phyloP scores from a whole-genome alignment of 2,888 invertebrate species.

The Pseudococcus viburni region DNA sequence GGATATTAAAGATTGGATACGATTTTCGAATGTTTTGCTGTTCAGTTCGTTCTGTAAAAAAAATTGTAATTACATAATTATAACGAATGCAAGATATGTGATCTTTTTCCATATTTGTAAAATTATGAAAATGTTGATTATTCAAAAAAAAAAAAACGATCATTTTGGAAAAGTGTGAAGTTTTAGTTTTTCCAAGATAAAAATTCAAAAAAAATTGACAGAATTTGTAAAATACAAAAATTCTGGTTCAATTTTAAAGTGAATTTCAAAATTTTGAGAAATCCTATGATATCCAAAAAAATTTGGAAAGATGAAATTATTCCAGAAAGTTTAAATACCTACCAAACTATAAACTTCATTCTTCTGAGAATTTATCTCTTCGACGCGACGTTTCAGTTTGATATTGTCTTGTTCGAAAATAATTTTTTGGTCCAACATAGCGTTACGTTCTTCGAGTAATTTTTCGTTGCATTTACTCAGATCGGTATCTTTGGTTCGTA shows the following conservation, averaged over 20 bases:
- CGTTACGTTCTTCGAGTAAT: slow-evolving; percentile 27
- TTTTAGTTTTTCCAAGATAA: background rate
- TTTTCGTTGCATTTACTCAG: background rate
- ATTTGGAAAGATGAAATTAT: too few relatives aligned
- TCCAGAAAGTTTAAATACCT: background rate
- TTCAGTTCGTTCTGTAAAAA: slow-evolving; percentile 49
- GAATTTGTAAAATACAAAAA: too few relatives aligned
- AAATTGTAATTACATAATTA: background rate
- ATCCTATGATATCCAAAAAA: too few relatives aligned
- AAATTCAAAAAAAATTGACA: background rate
- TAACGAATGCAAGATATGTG: background rate
- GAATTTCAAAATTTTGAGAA: too few relatives aligned
- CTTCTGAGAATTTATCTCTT: slow-evolving; percentile 43
- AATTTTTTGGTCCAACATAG: slow-evolving; percentile 23
- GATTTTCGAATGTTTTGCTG: slow-evolving; percentile 45
- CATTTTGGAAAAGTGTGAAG: background rate
- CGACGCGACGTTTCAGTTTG: slow-evolving; percentile 40
- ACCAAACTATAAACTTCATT: slow-evolving; percentile 58
- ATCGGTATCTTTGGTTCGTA: background rate
- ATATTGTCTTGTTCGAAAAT: slow-evolving; percentile 51
- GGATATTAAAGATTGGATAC: background rate
- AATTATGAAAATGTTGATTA: background rate
- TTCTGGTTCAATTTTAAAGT: too few relatives aligned
- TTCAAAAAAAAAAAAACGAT: background rate
- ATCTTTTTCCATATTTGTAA: too few relatives aligned